phyloP scores from a whole-genome alignment of 2,797 vertebrate genomes.

The Anableps anableps region DNA sequence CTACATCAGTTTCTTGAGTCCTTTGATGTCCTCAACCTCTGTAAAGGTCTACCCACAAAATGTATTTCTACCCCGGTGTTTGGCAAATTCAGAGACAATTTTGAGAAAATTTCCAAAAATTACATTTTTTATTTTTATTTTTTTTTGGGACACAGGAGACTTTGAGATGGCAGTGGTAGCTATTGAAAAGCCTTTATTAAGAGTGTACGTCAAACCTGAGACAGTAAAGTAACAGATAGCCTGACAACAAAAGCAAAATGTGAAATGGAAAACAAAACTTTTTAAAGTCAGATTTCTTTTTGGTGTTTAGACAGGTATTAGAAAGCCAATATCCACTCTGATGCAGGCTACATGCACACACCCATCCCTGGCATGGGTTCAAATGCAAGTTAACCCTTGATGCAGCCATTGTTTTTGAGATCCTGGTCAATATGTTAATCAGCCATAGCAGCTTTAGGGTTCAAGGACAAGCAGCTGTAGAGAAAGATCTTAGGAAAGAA shows the following conservation, averaged over 20 bases:
- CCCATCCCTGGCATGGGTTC: background rate
- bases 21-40: background rate
- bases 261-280: background rate
- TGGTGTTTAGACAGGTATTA: background rate
- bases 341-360: background rate
- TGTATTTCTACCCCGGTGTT: background rate
- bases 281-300: background rate
- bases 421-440: slow-evolving; percentile 21
- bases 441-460: slow-evolving; percentile 19
- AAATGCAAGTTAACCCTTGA: slow-evolving; percentile 14
- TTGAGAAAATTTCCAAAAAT: background rate
- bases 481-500: slow-evolving; percentile 21
- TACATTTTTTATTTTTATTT: background rate
- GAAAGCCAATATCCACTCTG: background rate
- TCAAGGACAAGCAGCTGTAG: slow-evolving; percentile 31
- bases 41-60: background rate
- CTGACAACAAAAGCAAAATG: too few species aligned
- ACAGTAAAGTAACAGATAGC: background rate
- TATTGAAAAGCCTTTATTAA: background rate
- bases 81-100: background rate
- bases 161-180: background rate
- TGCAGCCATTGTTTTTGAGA: slow-evolving; percentile 20
- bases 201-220: background rate
- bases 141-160: background rate
- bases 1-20: background rate